Base-by-base conservation (phyloP, 1,140 invertebrate genomes). In the Apolygus lucorum region DNA sequence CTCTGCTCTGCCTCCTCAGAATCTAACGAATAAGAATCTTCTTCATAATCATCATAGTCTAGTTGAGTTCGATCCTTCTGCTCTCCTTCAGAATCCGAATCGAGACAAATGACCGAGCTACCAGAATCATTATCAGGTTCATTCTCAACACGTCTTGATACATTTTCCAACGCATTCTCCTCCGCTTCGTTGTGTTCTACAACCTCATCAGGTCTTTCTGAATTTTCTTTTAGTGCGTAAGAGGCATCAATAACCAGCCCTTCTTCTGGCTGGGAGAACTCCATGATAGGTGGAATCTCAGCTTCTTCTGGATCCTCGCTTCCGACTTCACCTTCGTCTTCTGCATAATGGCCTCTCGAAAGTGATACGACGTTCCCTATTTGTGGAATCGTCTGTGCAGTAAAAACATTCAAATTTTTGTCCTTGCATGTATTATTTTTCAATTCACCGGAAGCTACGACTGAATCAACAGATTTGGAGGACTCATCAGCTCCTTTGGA, bases 271-370 rank as follows among this genome's bases (percentile, higher is more conserved):
- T 59, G 54, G 11, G 54, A 13, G 22, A 59, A 59, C 22, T 59
- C 54, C 4, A 59, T 59, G 22, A 24, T 21, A 24, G 54, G 54
- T 4, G 54, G 54, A 4, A 59, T 59, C 22, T 59, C 54, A 11
- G 54, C 54, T 59, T 59, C 54, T 59, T 59, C 54, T 11, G 54
- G 54, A 59, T 59, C 54, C 22, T 59, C 54, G 22, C 54, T 59
- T 24, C 22, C 54, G 2, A 17, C 54, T 59, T 59, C 54, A 59
- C 22, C 54, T 24, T 59, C 54, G 22, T 59, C 54, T 59, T 59
- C 54, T 8, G 11, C 13, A 22, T 59, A 59, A 59, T 59, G 54
- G 11, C 54, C 22, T 21, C 54, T 59, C 8, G 54, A 59, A 21
- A 59, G 54, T 4, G 54, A 59, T 11, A 59, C 54, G 4, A 59